A percentile compares a stretch with the other conserved stretches of the same genome.
Conservation (phyloP, 2,113 vertebrate genomes). For the Cyprinodon brontotheroides region DNA sequence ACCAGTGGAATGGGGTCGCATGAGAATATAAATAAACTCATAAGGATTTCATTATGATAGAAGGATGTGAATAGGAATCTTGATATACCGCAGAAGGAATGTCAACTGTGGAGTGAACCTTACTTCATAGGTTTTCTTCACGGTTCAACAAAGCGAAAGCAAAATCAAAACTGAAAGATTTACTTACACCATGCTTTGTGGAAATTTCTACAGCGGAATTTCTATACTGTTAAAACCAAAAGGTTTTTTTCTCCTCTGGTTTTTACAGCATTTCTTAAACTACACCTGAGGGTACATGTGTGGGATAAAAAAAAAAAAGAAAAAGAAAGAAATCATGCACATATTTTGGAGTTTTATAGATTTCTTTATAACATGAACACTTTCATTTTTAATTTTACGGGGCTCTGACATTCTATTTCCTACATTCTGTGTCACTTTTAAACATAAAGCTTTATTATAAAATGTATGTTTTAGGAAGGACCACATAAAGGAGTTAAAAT, state of each 20-base stretch:
- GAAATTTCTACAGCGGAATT: constrained; percentile 35
- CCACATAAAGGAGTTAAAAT: background rate
- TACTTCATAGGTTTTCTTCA: background rate
- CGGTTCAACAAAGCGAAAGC: constrained; percentile 42
- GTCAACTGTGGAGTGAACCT: constrained; percentile 6
- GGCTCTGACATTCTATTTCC: background rate
- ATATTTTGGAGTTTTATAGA: background rate
- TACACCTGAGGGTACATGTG: background rate
- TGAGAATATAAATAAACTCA: constrained; percentile 62
- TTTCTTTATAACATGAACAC: background rate
- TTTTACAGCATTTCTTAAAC: constrained; percentile 37
- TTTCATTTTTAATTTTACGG: background rate
- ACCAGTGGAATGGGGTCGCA: constrained; percentile 33
- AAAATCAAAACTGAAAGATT: constrained; percentile 49
- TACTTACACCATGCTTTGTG: background rate
- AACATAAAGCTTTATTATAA: background rate
- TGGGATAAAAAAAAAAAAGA: too few relatives aligned
- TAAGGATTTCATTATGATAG: constrained; percentile 25
- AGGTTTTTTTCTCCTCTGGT: background rate
- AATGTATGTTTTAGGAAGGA: background rate
- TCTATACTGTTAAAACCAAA: constrained; percentile 7
- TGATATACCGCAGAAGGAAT: constrained; percentile 19
- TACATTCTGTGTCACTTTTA: background rate
- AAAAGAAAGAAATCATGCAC: too few relatives aligned
- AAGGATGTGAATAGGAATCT: constrained; percentile 15